Evolutionary conservation across 2,797 vertebrate genomes (phyloP), one percentile per base, ranked within the genome.

Genomic region (Danio tinwini): DNA sequence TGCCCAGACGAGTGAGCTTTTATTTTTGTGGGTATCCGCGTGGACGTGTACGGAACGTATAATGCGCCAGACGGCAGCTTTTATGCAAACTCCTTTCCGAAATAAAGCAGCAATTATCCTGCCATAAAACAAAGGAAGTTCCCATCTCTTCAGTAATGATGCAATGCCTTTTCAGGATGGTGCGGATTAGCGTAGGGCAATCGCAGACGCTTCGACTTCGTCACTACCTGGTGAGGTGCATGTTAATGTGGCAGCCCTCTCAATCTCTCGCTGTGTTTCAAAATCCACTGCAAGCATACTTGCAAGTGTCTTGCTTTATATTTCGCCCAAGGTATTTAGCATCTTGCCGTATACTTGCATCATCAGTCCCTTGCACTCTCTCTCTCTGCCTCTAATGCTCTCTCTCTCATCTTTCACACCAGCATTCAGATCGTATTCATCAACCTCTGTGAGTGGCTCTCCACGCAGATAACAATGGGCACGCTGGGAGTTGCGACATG

Each of bases 331-430:
- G 87, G 88, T 90, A 90, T 89, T 87, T 85, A 87, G 49, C 88
- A 56, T 90, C 90, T 93, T 93, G 91, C 92, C 87, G 86, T 19
- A 79, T 84, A 68, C 88, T 93, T 93, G 88, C 92, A 93, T 93
- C 92, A 93, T 91, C 86, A 59, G 70, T 83, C 88, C 74, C 83
- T 87, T 85, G 87, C 81, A 78, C 64, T 39, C 68, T 71, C 47
- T 68, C 42, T 80, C 80, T 71, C 77, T 85, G 53, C 47, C 39
- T 82, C 67, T 76, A 49, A 70, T 65, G 56, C 63, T 50, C 78
- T 86, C 85, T 89, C 84, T 74, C 75, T 69, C 21, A 21, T 76
- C 19, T 86, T 86, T 87, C 83, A 88, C 85, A 76, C 76, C 50
- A 71, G 82, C 89, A 90, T 92, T 87, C 89, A 89, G 88, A 92